A percentile compares a stretch with the other conserved stretches of the same genome.
These are phyloP conservation scores for Aquatica leii DNA, from an alignment of 2,888 invertebrate genomes.

Conservation along the genomic window DNA sequence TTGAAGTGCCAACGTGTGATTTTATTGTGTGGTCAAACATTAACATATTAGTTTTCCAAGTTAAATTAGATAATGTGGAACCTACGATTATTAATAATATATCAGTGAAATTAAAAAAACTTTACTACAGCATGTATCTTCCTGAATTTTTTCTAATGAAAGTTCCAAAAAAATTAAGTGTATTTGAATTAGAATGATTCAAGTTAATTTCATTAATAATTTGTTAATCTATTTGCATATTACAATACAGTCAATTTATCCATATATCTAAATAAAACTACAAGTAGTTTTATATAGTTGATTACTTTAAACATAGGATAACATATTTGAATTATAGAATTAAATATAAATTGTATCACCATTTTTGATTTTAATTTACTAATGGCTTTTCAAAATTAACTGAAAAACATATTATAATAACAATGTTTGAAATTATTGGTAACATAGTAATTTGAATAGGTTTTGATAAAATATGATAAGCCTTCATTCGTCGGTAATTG, in stretches of 20 bases:
- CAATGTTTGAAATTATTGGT: conserved; percentile 11
- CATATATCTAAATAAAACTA: too few species aligned
- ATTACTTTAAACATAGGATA: too few species aligned
- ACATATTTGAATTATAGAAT: too few species aligned
- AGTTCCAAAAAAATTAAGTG: neutral
- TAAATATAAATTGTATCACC: neutral
- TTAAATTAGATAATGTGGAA: neutral
- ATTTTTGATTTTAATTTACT: neutral
- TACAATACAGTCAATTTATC: too few species aligned
- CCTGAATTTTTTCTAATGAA: neutral
- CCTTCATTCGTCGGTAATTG: conserved; percentile 7
- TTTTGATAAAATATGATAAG: neutral
- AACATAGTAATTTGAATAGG: conserved; percentile 12
- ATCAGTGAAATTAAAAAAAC: neutral
- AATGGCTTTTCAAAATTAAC: conserved; percentile 9
- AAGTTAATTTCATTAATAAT: too few species aligned
- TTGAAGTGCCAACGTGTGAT: neutral
- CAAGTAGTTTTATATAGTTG: too few species aligned
- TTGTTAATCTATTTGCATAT: too few species aligned
- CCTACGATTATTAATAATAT: neutral
- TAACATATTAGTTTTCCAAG: neutral
- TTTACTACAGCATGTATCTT: neutral
- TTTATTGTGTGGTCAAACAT: neutral
- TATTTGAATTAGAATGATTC: neutral
- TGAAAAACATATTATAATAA: conserved; percentile 8